Percentiles rank a stretch among this genome's conserved stretches.
Conservation (phyloP, 2,113 vertebrate species). For the Cettia cetti region DNA sequence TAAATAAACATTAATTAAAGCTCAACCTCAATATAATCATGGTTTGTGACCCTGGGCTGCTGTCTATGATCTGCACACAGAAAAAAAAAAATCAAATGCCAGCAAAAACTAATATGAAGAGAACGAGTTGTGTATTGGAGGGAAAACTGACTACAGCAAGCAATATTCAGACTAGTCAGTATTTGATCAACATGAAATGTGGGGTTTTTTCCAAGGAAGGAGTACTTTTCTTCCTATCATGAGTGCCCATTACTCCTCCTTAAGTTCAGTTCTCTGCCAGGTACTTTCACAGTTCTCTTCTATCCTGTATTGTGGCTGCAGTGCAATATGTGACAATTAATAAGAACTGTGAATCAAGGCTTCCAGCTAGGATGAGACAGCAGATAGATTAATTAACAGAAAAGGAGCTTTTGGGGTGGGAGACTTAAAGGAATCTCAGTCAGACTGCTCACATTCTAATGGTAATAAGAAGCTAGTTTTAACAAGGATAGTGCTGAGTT, state of each 20-base stretch:
- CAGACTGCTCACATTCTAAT: neutral
- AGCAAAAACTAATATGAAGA: neutral
- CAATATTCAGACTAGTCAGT: neutral
- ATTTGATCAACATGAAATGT: neutral
- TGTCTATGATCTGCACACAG: neutral
- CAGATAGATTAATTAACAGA: neutral
- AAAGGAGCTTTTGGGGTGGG: neutral
- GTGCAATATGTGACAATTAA: constrained; percentile 2
- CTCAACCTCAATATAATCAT: neutral
- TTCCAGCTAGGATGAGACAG: neutral
- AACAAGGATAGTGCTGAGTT: neutral
- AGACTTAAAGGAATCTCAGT: neutral
- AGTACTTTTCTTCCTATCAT: neutral
- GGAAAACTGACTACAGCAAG: neutral
- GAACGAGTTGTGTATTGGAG: neutral
- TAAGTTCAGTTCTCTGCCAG: neutral
- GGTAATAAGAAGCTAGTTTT: neutral
- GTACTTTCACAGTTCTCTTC: neutral
- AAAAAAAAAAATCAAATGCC: neutral
- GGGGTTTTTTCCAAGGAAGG: neutral
- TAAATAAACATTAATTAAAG: neutral
- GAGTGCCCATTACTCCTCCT: neutral
- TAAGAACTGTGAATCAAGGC: neutral
- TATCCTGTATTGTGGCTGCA: neutral
- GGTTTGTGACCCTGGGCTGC: neutral